Evolutionary conservation across 2,797 vertebrate species (phyloP), one percentile per base, ranked within the genome.

Genomic region (Hydrophis major): DNA sequence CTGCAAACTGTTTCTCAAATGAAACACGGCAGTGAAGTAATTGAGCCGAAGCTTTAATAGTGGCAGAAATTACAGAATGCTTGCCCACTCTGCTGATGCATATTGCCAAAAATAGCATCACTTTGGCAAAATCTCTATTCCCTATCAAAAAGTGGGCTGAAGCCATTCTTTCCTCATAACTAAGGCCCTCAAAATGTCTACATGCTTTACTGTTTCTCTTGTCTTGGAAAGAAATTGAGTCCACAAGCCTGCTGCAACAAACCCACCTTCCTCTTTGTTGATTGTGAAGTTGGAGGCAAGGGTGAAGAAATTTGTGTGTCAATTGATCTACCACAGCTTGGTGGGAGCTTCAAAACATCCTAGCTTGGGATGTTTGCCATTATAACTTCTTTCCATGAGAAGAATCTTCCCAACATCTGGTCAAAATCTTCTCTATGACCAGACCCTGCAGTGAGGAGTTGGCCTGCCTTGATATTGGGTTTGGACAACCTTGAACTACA

Each of bases 101-200:
- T 66, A 83, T 60, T 86, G 87, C 88, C 88, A 63, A 92, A 92
- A 89, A 86, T 37, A 92, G 59, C 32, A 66, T 66, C n/a, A 22
- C 14, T 53, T 88, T 93, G 89, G 87, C 89, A 91, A 86, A 28
- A 55, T 88, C 63, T 87, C 53, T 6, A 47, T 87, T 69, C 59
- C 87, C 59, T 59, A 27, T 56, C 42, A 61, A 16, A 28, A 37
- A n/a, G 37, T 11, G 18, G 66, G 42, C 6, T 78, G 16, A 56
- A 83, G 59, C 59, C 6, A 22, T 86, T 78, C 16, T 16, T 37
- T 4, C 11, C 11, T 25, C 50, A 20, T 20, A 83, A 83, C 6
- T 37, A 83, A 78, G 37, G 1, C 3, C 74, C 20, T 78, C 74
- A 78, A 78, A 42, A 47, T 47, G 20, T 47, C 74, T 4, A 1